phyloP scores from a whole-genome alignment of 1,140 invertebrate species.

The Macrosteles quadrilineatus region DNA sequence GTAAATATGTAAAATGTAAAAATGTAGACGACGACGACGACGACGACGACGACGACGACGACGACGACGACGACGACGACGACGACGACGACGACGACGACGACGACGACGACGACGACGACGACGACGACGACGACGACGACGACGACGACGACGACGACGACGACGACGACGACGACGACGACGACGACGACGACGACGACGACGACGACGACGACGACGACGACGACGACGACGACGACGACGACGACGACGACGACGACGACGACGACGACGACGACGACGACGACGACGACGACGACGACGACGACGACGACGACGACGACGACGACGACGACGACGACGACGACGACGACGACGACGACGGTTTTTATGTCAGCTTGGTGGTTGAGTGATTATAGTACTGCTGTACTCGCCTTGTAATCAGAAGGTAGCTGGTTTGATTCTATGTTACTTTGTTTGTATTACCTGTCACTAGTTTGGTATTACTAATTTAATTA shows the following conservation, averaged over 20 bases:
- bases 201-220: slow-evolving; percentile 20
- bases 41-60: no score
- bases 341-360: slow-evolving; percentile 14
- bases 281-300: background rate
- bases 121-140: slow-evolving; percentile 13
- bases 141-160: slow-evolving; percentile 6
- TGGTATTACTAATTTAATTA: no score
- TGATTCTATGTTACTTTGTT: no score
- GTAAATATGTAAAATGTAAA: no score
- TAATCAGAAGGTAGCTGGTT: no score
- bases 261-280: background rate
- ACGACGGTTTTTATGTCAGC: no score
- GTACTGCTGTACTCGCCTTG: no score
- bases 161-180: slow-evolving; percentile 19
- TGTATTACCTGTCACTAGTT: no score
- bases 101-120: background rate
- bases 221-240: slow-evolving; percentile 21
- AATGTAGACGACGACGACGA: no score
- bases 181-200: slow-evolving; percentile 18
- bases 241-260: slow-evolving; percentile 21
- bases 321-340: slow-evolving; percentile 13
- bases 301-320: background rate
- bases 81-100: background rate
- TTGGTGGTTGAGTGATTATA: no score
- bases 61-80: background rate